phyloP scores from a whole-genome alignment of 1,140 invertebrate genomes.

The Conopomorpha cramerella region DNA sequence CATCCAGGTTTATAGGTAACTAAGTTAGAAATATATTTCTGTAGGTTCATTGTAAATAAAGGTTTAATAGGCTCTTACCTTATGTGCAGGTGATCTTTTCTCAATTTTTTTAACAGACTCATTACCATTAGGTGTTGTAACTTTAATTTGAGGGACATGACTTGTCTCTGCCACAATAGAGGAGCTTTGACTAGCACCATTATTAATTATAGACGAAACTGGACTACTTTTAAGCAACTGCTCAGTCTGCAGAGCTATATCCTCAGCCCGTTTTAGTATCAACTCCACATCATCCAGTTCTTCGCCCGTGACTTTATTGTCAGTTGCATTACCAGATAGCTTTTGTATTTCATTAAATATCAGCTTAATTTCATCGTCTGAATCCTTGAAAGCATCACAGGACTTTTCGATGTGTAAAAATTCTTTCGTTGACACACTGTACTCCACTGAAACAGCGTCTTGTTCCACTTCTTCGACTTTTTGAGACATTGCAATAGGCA shows the following conservation, averaged over 20 bases:
- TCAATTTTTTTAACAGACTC: constrained; percentile 13
- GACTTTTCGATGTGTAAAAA: constrained; percentile 42
- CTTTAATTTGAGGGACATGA: constrained; percentile 34
- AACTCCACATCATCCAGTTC: constrained; percentile 43
- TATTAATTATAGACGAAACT: no score
- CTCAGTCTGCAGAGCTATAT: constrained; percentile 39
- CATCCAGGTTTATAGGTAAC: neutral
- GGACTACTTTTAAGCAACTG: constrained; percentile 35
- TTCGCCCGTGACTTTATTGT: constrained; percentile 21
- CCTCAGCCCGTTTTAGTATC: constrained; percentile 46
- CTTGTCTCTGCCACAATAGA: constrained; percentile 6
- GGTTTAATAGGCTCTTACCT: constrained; percentile 16
- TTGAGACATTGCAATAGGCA: no score
- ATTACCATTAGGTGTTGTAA: constrained; percentile 20
- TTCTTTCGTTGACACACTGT: constrained; percentile 37
- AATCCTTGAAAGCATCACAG: constrained; percentile 39
- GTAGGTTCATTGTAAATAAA: neutral
- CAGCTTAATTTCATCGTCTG: constrained; percentile 47
- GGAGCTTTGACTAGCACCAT: constrained; percentile 10
- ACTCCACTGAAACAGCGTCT: constrained; percentile 27
- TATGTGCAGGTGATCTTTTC: constrained; percentile 8
- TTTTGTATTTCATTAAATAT: constrained; percentile 48
- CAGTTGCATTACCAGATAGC: constrained; percentile 22
- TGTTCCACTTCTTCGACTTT: constrained; percentile 5
- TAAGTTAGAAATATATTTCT: neutral